phyloP scores from a whole-genome alignment of 35 echinoderm and acorn worm species.

The Ophioderma brevispina region DNA sequence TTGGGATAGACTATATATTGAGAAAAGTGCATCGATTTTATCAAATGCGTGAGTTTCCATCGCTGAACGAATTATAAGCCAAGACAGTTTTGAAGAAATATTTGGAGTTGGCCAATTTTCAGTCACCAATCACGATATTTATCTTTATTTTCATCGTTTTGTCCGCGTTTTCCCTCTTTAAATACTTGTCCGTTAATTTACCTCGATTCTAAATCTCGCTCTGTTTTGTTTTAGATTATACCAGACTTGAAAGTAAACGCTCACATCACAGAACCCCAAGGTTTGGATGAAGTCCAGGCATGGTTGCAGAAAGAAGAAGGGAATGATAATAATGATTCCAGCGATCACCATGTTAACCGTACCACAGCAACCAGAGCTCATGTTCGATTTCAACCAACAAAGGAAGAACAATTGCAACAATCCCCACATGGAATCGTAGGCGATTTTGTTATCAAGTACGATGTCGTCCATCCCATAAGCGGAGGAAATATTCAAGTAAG shows the following conservation, averaged over 20 bases:
- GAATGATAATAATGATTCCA: neutral
- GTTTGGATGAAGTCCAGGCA: neutral
- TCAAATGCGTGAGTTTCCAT: too few relatives aligned
- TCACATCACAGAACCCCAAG: slow-evolving; percentile 29
- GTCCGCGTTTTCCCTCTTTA: neutral
- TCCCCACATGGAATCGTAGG: slow-evolving; percentile 27
- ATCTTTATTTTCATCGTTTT: neutral
- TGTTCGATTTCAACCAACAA: slow-evolving; percentile 4
- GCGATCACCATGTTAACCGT: neutral
- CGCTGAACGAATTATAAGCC: neutral
- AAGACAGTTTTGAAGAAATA: neutral
- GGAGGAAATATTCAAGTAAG: slow-evolving; percentile 47
- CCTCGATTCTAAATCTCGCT: neutral
- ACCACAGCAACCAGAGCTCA: neutral
- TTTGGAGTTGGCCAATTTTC: neutral
- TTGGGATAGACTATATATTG: too few relatives aligned
- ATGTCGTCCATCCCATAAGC: slow-evolving; percentile 41
- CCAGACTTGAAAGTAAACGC: neutral
- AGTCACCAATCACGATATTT: neutral
- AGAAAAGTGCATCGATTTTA: too few relatives aligned
- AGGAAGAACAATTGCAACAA: slow-evolving; percentile 15
- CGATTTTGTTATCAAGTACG: slow-evolving; percentile 45
- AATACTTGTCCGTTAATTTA: neutral
- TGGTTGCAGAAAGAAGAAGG: slow-evolving; percentile 14
- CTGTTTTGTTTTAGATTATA: neutral